Conservation (phyloP, 1,140 invertebrate genomes). For the Brachionus rotundiformis region DNA sequence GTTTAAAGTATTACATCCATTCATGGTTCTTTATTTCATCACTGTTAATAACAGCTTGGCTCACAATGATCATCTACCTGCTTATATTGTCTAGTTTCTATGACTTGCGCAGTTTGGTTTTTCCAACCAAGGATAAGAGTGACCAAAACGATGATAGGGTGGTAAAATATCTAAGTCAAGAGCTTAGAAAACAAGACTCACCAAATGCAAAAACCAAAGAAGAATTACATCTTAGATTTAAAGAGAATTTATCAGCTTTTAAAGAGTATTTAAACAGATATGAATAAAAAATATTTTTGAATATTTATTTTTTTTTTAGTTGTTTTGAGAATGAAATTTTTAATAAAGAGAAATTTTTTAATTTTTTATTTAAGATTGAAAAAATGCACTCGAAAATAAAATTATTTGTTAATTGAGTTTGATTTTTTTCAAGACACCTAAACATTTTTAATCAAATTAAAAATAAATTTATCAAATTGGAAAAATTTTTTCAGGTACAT, state of each 20-base stretch:
- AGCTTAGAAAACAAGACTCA: neutral
- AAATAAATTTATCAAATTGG: no score
- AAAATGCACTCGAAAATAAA: no score
- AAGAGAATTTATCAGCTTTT: conserved; percentile 23
- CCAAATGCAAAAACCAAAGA: neutral
- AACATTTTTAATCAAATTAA: no score
- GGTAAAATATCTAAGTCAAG: neutral
- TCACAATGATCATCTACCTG: neutral
- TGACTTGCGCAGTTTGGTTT: neutral
- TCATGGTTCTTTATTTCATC: conserved; percentile 33
- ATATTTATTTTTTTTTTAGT: neutral
- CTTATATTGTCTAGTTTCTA: neutral
- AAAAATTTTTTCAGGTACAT: no score
- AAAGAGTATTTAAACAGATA: conserved; percentile 22
- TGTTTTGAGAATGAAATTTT: neutral
- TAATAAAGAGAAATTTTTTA: neutral
- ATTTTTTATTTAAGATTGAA: no score
- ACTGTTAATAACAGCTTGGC: neutral
- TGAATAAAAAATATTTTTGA: neutral
- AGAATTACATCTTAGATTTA: conserved; percentile 12
- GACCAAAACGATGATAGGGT: neutral
- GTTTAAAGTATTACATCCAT: conserved; percentile 32
- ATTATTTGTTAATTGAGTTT: no score
- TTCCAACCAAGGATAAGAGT: neutral
- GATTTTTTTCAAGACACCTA: no score